Conservation (phyloP, 2,797 vertebrate species). For the Poecilia picta region DNA sequence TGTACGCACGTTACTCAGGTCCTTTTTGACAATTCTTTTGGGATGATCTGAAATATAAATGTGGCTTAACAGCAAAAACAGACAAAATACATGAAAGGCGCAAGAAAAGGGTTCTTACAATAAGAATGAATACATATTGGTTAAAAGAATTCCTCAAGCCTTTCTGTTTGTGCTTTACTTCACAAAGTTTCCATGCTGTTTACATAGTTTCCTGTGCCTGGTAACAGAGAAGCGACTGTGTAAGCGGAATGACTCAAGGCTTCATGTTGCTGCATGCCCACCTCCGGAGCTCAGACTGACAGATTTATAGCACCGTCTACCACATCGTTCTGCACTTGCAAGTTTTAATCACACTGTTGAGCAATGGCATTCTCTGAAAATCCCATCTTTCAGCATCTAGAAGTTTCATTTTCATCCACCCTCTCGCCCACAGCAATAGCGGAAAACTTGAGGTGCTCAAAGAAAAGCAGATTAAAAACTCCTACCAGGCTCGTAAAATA, state of each 20-base stretch:
- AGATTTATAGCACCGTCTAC: slow-evolving; percentile 75
- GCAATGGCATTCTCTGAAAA: slow-evolving; percentile 57
- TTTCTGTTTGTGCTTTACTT: slow-evolving; percentile 8
- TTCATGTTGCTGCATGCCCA: slow-evolving; percentile 76
- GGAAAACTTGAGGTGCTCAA: slow-evolving; percentile 50
- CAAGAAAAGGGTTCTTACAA: not conserved
- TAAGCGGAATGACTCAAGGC: slow-evolving; percentile 33
- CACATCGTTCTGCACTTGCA: slow-evolving; percentile 58
- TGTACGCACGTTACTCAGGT: not conserved
- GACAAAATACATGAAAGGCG: not conserved
- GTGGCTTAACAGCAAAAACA: not conserved
- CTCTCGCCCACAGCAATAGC: slow-evolving; percentile 49
- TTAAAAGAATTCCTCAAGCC: not conserved
- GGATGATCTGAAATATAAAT: not conserved
- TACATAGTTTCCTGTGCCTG: slow-evolving; percentile 46
- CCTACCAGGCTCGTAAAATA: slow-evolving; percentile 56
- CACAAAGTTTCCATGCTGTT: slow-evolving; percentile 28
- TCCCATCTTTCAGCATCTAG: slow-evolving; percentile 60
- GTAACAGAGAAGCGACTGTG: slow-evolving; percentile 59
- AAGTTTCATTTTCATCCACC: slow-evolving; percentile 37
- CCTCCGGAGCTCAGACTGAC: slow-evolving; percentile 60
- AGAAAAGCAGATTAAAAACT: slow-evolving; percentile 57
- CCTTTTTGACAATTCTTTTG: not conserved
- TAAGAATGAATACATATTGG: not conserved
- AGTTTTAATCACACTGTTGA: slow-evolving; percentile 64